phyloP scores from a whole-genome alignment of 2,888 invertebrate species.

The Piscicola geometra region DNA sequence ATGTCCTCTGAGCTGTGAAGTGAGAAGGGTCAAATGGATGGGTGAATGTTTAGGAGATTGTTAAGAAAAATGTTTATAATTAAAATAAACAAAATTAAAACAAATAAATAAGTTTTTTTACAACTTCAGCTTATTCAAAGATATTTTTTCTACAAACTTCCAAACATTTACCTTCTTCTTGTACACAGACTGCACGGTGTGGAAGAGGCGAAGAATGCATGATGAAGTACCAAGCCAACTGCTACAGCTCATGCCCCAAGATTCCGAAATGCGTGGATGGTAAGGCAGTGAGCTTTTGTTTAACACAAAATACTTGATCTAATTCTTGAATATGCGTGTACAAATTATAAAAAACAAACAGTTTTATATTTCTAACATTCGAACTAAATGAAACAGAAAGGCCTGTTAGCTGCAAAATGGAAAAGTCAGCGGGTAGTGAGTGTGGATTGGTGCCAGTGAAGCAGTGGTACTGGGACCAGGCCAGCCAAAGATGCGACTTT shows the following conservation, averaged over 20 bases:
- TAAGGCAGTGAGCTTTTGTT: not conserved
- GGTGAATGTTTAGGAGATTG: no score
- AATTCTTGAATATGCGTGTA: not conserved
- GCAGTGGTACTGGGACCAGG: constrained; percentile 29
- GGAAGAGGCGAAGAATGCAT: not conserved
- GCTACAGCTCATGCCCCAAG: constrained; percentile 2
- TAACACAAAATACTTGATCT: not conserved
- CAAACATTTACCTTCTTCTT: not conserved
- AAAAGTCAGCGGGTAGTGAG: not conserved
- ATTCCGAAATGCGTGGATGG: constrained; percentile 6
- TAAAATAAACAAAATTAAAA: no score
- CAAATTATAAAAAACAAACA: not conserved
- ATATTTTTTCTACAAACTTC: not conserved
- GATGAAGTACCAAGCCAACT: constrained; percentile 6
- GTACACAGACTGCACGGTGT: not conserved
- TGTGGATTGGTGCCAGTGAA: constrained; percentile 5
- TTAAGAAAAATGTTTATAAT: no score
- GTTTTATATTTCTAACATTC: not conserved
- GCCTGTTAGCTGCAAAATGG: constrained; percentile 13
- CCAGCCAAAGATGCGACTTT: constrained; percentile 5
- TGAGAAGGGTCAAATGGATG: no score
- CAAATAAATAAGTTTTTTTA: not conserved
- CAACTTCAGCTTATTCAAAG: not conserved
- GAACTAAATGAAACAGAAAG: not conserved
- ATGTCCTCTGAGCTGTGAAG: not conserved